A percentile compares a stretch with the other conserved stretches of the same genome.
Evolutionary conservation across 2,797 vertebrate species (phyloP).

Genomic region (Chrysolophus pictus): DNA sequence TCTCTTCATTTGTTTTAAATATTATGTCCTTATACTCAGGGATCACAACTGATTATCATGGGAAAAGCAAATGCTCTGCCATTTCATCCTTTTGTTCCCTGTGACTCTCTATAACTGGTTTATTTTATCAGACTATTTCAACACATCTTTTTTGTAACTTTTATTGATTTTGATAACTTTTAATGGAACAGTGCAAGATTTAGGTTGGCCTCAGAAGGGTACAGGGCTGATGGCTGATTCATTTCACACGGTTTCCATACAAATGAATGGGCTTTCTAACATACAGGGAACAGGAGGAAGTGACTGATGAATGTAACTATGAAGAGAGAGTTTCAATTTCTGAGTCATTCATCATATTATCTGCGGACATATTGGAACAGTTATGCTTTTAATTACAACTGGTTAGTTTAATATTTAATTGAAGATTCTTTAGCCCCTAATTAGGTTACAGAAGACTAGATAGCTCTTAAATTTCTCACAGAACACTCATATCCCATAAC

Average conservation of each 20-base stretch:
- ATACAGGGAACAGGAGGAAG: background rate
- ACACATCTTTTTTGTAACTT: background rate
- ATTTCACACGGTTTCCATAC: background rate
- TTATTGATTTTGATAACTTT: background rate
- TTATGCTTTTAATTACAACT: slow-evolving; percentile 41
- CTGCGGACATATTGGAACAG: slow-evolving; percentile 34
- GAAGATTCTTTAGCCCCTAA: slow-evolving; percentile 19
- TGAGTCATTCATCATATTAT: slow-evolving; percentile 1
- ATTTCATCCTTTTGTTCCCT: background rate
- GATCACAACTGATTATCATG: slow-evolving; percentile 10
- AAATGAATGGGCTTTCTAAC: background rate
- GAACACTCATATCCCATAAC: slow-evolving; percentile 5
- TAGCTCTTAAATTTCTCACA: slow-evolving; percentile 42
- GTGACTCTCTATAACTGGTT: background rate
- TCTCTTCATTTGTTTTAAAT: slow-evolving; percentile 39
- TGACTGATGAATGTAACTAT: background rate
- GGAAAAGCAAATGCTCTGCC: slow-evolving; percentile 41
- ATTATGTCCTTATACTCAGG: slow-evolving; percentile 21
- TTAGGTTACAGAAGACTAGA: slow-evolving; percentile 13
- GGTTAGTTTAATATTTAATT: slow-evolving; percentile 23
- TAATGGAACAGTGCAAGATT: background rate
- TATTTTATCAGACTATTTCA: slow-evolving; percentile 19
- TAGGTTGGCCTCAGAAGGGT: background rate
- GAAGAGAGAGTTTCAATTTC: background rate
- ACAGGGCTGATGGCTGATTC: rapidly evolving